Percentiles rank a stretch among this genome's conserved stretches.
These are phyloP conservation scores for Acrossocheilus fasciatus DNA, from an alignment of 2,797 vertebrate species.

Conservation along the genomic window DNA sequence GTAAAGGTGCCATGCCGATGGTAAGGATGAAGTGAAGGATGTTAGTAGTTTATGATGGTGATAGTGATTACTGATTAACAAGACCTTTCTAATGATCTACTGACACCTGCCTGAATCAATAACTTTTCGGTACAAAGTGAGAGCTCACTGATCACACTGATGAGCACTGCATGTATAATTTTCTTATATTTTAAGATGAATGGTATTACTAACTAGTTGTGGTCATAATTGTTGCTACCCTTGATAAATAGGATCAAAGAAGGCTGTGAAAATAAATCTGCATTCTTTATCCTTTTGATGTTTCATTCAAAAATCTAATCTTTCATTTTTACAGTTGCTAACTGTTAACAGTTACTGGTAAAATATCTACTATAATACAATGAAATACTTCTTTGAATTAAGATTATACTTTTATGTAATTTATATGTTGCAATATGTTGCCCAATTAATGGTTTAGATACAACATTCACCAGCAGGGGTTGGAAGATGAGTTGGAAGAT, in stretches of 20 bases:
- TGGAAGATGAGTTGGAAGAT: background rate
- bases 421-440: background rate
- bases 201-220: background rate
- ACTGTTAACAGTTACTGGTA: no score
- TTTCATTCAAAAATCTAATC: background rate
- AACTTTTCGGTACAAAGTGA: background rate
- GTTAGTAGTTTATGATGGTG: background rate
- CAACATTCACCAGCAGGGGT: background rate
- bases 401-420: background rate
- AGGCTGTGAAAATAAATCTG: background rate
- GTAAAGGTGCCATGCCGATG: background rate
- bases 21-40: conserved; percentile 1
- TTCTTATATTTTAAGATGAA: background rate
- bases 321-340: no score
- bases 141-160: background rate
- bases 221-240: background rate
- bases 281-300: background rate
- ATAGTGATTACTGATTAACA: background rate
- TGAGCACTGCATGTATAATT: background rate
- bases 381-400: background rate
- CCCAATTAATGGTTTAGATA: background rate
- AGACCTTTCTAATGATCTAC: background rate
- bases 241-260: background rate
- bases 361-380: no score
- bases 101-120: background rate